Conservation (phyloP, 2,888 invertebrate genomes). For the Heteromurus nitidus region DNA sequence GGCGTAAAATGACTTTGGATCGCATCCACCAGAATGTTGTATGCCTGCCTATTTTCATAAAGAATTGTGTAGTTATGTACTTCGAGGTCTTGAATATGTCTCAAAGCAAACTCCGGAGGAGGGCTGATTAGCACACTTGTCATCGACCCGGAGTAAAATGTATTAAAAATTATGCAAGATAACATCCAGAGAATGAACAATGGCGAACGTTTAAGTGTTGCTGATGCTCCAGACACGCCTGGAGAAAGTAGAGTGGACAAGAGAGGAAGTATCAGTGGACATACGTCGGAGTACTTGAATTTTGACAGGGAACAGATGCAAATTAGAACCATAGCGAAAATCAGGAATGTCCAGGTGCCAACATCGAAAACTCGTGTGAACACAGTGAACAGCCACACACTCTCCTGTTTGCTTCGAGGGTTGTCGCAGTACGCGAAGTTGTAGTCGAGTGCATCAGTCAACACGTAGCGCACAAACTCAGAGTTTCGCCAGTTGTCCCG, state of each 20-base stretch:
- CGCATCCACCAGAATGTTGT: too few species aligned
- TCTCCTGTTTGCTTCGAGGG: too few species aligned
- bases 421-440: constrained; percentile 6
- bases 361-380: too few species aligned
- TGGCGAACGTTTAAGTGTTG: background rate
- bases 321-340: too few species aligned
- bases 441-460: background rate
- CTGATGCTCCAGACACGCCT: background rate
- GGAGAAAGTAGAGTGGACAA: background rate
- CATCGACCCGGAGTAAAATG: background rate
- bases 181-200: background rate
- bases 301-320: too few species aligned
- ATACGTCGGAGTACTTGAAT: too few species aligned
- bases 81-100: background rate
- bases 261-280: too few species aligned
- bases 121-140: constrained; percentile 5
- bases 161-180: background rate
- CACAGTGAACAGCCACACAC: too few species aligned
- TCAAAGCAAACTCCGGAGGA: background rate
- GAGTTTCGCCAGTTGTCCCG: background rate
- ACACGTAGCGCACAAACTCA: background rate
- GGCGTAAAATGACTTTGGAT: too few species aligned
- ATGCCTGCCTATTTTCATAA: too few species aligned
- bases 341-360: too few species aligned
- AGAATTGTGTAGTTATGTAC: background rate